Percentiles rank a stretch among this genome's conserved stretches.
phyloP scores from a whole-genome alignment of 2,888 invertebrate genomes.

The Eudemis profundana region DNA sequence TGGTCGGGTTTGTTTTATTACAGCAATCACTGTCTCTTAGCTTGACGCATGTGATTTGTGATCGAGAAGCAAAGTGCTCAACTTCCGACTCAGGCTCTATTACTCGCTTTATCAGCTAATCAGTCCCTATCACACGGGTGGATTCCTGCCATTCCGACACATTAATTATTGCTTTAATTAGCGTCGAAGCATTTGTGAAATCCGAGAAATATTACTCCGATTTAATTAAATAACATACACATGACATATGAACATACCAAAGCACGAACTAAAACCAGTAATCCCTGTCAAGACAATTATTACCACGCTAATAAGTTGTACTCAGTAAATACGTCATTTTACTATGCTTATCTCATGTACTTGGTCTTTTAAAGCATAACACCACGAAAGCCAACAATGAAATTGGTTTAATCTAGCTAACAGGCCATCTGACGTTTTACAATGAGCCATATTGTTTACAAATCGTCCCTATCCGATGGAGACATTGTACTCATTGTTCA shows the following conservation, averaged over 20 bases:
- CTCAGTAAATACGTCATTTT: not conserved
- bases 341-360: slow-evolving; percentile 2
- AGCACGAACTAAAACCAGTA: not conserved
- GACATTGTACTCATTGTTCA: slow-evolving; percentile 51
- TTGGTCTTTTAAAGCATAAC: not conserved
- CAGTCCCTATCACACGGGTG: slow-evolving; percentile 34
- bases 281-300: not conserved
- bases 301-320: not conserved
- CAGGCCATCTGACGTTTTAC: slow-evolving; percentile 12
- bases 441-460: slow-evolving; percentile 48
- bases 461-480: slow-evolving; percentile 22
- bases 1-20: slow-evolving; percentile 72
- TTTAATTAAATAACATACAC: not conserved
- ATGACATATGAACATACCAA: not conserved
- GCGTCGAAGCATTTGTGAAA: slow-evolving; percentile 1
- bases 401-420: slow-evolving; percentile 20
- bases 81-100: slow-evolving; percentile 55
- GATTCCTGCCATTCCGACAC: slow-evolving; percentile 24
- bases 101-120: slow-evolving; percentile 38
- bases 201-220: not conserved
- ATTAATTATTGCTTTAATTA: slow-evolving; percentile 24
- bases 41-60: slow-evolving; percentile 69
- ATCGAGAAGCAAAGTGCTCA: slow-evolving; percentile 55
- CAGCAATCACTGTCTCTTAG: slow-evolving; percentile 73
- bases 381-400: slow-evolving; percentile 9